A percentile compares a stretch with the other conserved stretches of the same genome.
Evolutionary conservation across 2,113 vertebrate species (phyloP).

Genomic region (Agelaius tricolor): DNA sequence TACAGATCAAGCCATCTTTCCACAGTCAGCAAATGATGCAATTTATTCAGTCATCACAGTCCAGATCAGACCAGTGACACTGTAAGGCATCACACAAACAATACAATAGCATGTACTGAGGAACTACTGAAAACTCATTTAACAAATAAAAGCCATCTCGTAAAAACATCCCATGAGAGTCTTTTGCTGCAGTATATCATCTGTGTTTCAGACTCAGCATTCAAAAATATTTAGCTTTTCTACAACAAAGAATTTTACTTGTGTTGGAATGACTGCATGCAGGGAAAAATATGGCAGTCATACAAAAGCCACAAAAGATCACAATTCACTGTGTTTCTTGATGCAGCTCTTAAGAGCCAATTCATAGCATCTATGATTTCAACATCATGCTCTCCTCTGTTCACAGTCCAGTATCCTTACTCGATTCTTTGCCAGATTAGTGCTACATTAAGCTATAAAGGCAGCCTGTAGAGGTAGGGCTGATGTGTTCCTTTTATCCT

Average conservation of each 20-base stretch:
- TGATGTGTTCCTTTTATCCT: not conserved
- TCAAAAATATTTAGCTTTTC: conserved; percentile 14
- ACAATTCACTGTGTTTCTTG: not conserved
- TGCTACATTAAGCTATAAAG: not conserved
- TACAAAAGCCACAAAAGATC: not conserved
- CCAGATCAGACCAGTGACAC: conserved; percentile 40
- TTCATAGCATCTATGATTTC: not conserved
- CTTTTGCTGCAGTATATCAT: conserved; percentile 1
- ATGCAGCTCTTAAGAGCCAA: not conserved
- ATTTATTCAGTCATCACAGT: conserved; percentile 44
- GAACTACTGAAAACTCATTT: conserved; percentile 45
- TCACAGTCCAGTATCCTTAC: not conserved
- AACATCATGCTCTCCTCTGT: not conserved
- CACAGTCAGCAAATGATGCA: conserved; percentile 36
- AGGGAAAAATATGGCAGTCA: not conserved
- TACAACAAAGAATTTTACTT: conserved; percentile 27
- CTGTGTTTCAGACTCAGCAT: conserved; percentile 2
- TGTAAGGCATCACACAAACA: conserved; percentile 20
- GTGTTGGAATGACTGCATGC: not conserved
- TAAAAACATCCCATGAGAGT: not conserved
- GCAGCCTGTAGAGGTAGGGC: not conserved
- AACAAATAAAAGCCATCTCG: conserved; percentile 34
- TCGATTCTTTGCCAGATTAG: not conserved
- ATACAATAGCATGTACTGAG: conserved; percentile 26
- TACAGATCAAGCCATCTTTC: conserved; percentile 9